Percentiles rank a stretch among this genome's conserved stretches.
Evolutionary conservation across 2,113 vertebrate genomes (phyloP).

Genomic region (Natator depressus): DNA sequence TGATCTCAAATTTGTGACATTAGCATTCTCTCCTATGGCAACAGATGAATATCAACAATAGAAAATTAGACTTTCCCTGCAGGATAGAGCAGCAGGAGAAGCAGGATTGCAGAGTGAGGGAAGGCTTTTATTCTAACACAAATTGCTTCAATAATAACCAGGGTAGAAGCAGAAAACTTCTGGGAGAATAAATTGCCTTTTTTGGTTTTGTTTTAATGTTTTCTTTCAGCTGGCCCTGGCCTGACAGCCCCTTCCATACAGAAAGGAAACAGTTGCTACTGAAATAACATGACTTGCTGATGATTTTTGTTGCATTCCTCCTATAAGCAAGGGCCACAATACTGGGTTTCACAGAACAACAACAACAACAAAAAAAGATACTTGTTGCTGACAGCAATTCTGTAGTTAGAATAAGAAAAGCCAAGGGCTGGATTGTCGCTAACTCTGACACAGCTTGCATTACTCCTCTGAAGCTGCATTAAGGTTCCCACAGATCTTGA

Average conservation of each 20-base stretch:
- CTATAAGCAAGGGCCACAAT: not conserved
- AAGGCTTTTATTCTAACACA: not conserved
- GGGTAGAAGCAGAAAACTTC: not conserved
- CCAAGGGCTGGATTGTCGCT: not conserved
- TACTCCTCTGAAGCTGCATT: rapidly evolving
- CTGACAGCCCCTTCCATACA: not conserved
- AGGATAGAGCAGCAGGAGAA: not conserved
- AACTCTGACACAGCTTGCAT: not conserved
- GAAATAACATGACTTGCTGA: not conserved
- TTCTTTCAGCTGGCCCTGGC: not conserved
- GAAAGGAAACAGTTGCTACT: not conserved
- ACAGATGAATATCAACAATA: not conserved
- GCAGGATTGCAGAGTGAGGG: not conserved
- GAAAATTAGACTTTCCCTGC: not conserved
- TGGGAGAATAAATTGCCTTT: not conserved
- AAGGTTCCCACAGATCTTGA: rapidly evolving
- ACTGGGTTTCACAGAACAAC: not conserved
- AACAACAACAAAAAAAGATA: not conserved
- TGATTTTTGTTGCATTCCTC: not conserved
- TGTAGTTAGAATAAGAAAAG: not conserved
- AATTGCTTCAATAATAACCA: not conserved
- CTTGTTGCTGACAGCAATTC: not conserved
- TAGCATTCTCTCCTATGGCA: not conserved
- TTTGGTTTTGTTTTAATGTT: not conserved
- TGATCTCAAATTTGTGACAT: not conserved